A percentile compares a stretch with the other conserved stretches of the same genome.
phyloP scores from a whole-genome alignment of 2,888 invertebrate genomes.

The Baronia brevicornis region DNA sequence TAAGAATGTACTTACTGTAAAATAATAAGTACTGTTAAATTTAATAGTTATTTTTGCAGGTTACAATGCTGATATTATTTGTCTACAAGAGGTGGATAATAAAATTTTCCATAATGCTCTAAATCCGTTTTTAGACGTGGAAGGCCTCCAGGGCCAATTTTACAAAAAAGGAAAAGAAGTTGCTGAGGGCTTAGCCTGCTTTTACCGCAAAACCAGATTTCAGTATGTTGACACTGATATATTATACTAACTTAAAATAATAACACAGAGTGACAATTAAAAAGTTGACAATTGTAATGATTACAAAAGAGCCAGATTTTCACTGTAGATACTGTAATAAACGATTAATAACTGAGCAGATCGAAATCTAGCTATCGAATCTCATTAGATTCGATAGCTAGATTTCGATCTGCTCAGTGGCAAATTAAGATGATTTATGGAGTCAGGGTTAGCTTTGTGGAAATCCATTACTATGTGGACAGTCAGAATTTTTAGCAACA shows the following conservation, averaged over 20 bases:
- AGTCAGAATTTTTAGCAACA: too few relatives aligned
- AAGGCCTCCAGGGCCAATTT: constrained; percentile 77
- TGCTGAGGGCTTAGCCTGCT: constrained; percentile 88
- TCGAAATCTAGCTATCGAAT: too few relatives aligned
- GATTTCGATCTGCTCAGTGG: too few relatives aligned
- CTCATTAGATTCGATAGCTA: too few relatives aligned
- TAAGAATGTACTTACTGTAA: constrained; percentile 1
- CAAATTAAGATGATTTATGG: too few relatives aligned
- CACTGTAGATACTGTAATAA: too few relatives aligned
- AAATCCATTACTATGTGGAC: too few relatives aligned
- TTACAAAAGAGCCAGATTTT: too few relatives aligned
- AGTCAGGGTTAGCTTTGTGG: too few relatives aligned
- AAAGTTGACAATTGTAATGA: too few relatives aligned
- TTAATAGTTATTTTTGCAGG: constrained; percentile 59
- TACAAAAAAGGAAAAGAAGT: constrained; percentile 83
- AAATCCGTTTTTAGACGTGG: constrained; percentile 68
- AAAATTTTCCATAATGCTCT: constrained; percentile 84
- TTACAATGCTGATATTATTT: constrained; percentile 93
- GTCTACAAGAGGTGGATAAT: constrained; percentile 94
- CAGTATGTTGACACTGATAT: constrained; percentile 48
- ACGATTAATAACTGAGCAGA: too few relatives aligned
- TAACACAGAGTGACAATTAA: too few relatives aligned
- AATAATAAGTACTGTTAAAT: constrained; percentile 2
- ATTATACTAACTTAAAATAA: neutral
- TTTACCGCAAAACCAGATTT: constrained; percentile 83